Conservation (phyloP, 2,797 vertebrate genomes). For the Platalea minor region DNA sequence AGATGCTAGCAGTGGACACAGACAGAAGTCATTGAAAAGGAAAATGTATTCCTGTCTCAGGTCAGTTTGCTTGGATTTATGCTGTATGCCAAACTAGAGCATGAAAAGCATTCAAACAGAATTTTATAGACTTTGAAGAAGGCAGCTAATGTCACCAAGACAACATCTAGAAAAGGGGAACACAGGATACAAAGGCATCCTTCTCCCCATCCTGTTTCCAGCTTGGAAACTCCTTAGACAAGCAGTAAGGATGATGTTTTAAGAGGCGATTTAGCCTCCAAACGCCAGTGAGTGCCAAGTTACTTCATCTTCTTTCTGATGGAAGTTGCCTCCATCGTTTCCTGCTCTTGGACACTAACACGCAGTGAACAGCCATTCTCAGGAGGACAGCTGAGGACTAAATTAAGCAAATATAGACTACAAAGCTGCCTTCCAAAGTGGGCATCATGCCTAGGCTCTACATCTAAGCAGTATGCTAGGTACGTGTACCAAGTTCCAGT, state of each 20-base stretch:
- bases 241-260: slow-evolving; percentile 26
- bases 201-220: slow-evolving; percentile 19
- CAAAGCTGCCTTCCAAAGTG: slow-evolving; percentile 45
- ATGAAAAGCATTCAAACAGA: slow-evolving; percentile 25
- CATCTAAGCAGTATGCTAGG: slow-evolving; percentile 31
- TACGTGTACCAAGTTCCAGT: background rate
- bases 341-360: slow-evolving; percentile 28
- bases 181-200: background rate
- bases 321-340: slow-evolving; percentile 28
- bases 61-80: slow-evolving; percentile 8
- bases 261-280: slow-evolving; percentile 23
- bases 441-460: slow-evolving; percentile 53
- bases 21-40: background rate
- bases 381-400: slow-evolving; percentile 48
- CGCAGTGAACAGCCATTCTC: background rate
- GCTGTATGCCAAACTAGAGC: background rate
- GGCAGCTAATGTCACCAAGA: slow-evolving; percentile 32
- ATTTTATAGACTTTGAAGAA: slow-evolving; percentile 20
- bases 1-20: background rate
- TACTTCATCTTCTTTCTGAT: slow-evolving; percentile 32
- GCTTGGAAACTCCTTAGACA: slow-evolving; percentile 28
- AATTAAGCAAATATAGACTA: slow-evolving; percentile 57
- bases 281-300: slow-evolving; percentile 5
- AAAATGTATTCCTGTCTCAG: slow-evolving; percentile 11
- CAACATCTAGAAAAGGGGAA: slow-evolving; percentile 17